phyloP scores from a whole-genome alignment of 1,140 invertebrate genomes.

The Megalonaias nervosa region DNA sequence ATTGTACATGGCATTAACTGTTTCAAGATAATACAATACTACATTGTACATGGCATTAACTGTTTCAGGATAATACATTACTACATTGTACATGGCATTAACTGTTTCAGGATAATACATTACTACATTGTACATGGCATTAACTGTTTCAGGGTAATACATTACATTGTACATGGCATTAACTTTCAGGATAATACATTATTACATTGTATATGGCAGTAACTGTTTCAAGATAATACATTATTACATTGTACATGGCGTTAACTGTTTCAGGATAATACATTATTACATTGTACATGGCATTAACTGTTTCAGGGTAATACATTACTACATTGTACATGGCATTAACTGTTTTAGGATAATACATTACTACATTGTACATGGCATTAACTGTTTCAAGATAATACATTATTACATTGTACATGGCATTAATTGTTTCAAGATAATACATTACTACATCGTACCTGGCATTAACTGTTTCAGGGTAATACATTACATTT shows the following conservation, averaged over 20 bases:
- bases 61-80: conserved; percentile 56
- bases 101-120: conserved; percentile 57
- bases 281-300: no score
- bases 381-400: no score
- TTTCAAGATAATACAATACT: conserved; percentile 55
- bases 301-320: no score
- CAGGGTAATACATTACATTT: no score
- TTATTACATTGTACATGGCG: not conserved
- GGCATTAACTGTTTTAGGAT: no score
- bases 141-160: conserved; percentile 57
- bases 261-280: conserved; percentile 45
- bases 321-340: no score
- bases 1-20: conserved; percentile 5
- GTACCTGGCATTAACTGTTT: no score
- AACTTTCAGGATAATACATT: conserved; percentile 57
- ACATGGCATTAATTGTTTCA: no score
- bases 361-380: no score
- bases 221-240: conserved; percentile 57
- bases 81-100: not conserved
- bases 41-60: conserved; percentile 9
- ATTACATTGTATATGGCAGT: not conserved
- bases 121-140: not conserved
- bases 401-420: no score
- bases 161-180: not conserved
- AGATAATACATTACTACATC: no score